Evolutionary conservation across 2,888 invertebrate species (phyloP).

Genomic region (Drosophila meridiana): DNA sequence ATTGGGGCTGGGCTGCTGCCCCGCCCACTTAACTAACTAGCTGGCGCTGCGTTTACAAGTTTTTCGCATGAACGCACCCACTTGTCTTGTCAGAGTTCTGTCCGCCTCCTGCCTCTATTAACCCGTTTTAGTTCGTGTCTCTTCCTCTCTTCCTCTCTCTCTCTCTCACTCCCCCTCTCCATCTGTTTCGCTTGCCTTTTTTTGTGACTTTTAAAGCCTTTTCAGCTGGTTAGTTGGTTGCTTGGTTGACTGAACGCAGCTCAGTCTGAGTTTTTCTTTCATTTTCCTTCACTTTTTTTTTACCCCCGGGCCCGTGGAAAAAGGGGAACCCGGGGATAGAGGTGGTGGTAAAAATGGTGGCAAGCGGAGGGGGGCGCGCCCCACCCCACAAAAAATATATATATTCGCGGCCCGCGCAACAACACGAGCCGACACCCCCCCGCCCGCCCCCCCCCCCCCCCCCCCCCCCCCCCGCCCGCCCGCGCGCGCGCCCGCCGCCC

Average conservation of each 20-base stretch:
- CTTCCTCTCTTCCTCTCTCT: background rate
- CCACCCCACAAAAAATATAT: no score
- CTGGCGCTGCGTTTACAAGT: slow-evolving; percentile 76
- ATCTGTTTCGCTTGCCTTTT: slow-evolving; percentile 27
- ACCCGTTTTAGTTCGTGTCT: slow-evolving; percentile 63
- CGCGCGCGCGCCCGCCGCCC: no score
- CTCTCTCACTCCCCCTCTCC: background rate
- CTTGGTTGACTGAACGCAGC: slow-evolving; percentile 55
- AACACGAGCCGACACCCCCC: no score
- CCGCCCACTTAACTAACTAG: slow-evolving; percentile 79
- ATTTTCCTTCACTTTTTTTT: slow-evolving; percentile 5
- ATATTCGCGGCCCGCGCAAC: no score
- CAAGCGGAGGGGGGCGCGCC: no score
- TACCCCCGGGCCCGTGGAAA: no score
- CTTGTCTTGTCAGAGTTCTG: slow-evolving; percentile 73
- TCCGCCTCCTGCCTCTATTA: slow-evolving; percentile 62
- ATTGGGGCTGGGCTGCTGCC: slow-evolving; percentile 15
- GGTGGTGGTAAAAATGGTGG: no score
- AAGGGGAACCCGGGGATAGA: no score
- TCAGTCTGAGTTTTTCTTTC: slow-evolving; percentile 25
- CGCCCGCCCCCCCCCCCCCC: no score
- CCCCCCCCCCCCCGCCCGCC: no score
- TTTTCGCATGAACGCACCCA: slow-evolving; percentile 78
- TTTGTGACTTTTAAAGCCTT: slow-evolving; percentile 67
- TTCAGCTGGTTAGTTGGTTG: slow-evolving; percentile 57